Evolutionary conservation across 2,113 vertebrate species (phyloP).

Genomic region (Rostratula benghalensis): DNA sequence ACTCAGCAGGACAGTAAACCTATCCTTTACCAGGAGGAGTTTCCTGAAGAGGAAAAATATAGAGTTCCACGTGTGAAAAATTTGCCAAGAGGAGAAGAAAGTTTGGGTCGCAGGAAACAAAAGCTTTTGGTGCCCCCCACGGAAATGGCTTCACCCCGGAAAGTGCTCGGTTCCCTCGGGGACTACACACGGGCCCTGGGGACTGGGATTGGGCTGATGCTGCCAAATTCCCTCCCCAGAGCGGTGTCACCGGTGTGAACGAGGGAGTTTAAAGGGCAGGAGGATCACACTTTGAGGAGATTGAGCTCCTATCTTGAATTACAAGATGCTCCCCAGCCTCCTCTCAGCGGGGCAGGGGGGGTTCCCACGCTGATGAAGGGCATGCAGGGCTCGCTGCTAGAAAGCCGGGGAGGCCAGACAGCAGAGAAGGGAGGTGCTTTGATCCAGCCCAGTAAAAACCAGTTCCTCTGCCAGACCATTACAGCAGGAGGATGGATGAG

Average conservation of each 20-base stretch:
- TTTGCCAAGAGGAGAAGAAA: background rate
- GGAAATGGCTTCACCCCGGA: background rate
- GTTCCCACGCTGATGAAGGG: background rate
- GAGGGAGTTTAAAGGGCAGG: background rate
- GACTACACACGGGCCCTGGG: accelerated
- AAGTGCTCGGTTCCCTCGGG: accelerated
- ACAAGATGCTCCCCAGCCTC: background rate
- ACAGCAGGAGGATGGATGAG: background rate
- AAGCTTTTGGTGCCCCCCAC: background rate
- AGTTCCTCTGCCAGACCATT: background rate
- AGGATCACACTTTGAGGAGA: background rate
- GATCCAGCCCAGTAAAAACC: background rate
- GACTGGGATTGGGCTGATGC: background rate
- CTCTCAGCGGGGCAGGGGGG: too few species aligned
- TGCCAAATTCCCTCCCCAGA: background rate
- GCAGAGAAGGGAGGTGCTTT: background rate
- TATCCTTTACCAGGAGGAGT: background rate
- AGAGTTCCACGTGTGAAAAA: background rate
- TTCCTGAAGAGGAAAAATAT: constrained; percentile 9
- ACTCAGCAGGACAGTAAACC: background rate
- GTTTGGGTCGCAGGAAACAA: background rate
- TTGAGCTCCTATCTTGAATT: background rate
- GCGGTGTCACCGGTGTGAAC: accelerated
- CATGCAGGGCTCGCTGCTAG: background rate
- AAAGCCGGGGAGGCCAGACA: background rate